A percentile compares a stretch with the other conserved stretches of the same genome.
phyloP scores from a whole-genome alignment of 2,888 invertebrate species.

The Xylocampa areola region DNA sequence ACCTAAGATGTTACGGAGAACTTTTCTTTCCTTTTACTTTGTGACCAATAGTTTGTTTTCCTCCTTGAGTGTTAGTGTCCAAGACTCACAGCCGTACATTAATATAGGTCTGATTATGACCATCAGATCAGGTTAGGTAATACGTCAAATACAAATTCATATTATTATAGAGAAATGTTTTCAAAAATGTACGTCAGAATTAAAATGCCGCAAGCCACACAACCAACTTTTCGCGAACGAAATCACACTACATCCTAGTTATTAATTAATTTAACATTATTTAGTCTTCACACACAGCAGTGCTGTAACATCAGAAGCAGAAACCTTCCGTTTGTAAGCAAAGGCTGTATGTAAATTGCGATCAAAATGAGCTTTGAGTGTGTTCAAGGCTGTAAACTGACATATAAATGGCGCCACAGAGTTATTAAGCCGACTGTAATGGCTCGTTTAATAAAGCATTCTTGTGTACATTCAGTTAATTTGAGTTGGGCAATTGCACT shows the following conservation, averaged over 20 bases:
- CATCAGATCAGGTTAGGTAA: too few relatives aligned
- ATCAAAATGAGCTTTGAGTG: constrained; percentile 49
- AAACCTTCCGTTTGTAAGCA: constrained; percentile 15
- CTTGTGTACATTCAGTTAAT: constrained; percentile 50
- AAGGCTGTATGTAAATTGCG: constrained; percentile 43
- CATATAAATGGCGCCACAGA: constrained; percentile 48
- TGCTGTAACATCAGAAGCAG: constrained; percentile 10
- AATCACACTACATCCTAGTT: constrained; percentile 3
- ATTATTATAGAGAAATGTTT: too few relatives aligned
- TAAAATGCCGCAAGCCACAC: too few relatives aligned
- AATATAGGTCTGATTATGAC: too few relatives aligned
- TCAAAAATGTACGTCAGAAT: too few relatives aligned
- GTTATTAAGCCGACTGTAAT: constrained; percentile 51
- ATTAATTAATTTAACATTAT: constrained; percentile 47
- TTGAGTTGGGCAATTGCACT: constrained; percentile 45
- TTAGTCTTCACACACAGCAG: constrained; percentile 7
- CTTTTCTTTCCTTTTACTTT: too few relatives aligned
- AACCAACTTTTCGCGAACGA: constrained; percentile 1
- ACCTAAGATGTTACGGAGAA: too few relatives aligned
- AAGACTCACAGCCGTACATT: too few relatives aligned
- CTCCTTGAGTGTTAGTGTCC: too few relatives aligned
- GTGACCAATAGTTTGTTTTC: too few relatives aligned
- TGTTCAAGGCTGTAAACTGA: constrained; percentile 44
- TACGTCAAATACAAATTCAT: too few relatives aligned
- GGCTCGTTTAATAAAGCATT: constrained; percentile 53